phyloP scores from a whole-genome alignment of 2,888 invertebrate species.

The Aromia moschata region DNA sequence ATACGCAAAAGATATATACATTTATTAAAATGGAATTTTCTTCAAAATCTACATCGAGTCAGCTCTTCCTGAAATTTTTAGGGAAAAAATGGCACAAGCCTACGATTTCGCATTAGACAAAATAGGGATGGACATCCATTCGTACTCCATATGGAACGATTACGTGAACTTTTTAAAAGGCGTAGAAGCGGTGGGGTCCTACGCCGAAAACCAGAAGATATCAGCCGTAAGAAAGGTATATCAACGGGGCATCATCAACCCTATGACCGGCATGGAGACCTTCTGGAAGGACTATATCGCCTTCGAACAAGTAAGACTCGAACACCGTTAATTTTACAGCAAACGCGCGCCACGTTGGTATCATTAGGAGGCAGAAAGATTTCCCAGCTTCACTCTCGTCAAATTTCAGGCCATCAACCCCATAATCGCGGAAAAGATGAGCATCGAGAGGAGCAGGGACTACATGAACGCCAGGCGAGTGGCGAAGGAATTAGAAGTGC shows the following conservation, averaged over 20 bases:
- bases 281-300: constrained; percentile 98
- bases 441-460: constrained; percentile 93
- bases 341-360: too few species aligned
- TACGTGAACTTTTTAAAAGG: constrained; percentile 96
- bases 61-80: constrained; percentile 60
- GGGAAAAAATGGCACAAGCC: constrained; percentile 99
- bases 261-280: constrained; percentile 96
- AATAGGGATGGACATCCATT: constrained; percentile 98
- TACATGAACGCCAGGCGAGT: constrained; percentile 98
- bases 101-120: constrained; percentile 99
- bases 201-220: constrained; percentile 99
- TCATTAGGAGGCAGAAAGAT: not conserved
- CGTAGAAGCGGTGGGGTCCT: constrained; percentile 97
- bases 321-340: too few species aligned
- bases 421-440: constrained; percentile 96
- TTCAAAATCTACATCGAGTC: too few species aligned
- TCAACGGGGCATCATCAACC: constrained; percentile 94
- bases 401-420: constrained; percentile 68
- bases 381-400: too few species aligned
- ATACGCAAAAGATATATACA: too few species aligned
- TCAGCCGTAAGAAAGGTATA: constrained; percentile 97
- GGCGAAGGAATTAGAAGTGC: constrained; percentile 94
- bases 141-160: constrained; percentile 97
- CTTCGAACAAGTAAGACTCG: constrained; percentile 85
- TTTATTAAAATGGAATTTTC: too few species aligned